These are phyloP conservation scores for Apotomis betuletana DNA, from an alignment of 2,888 invertebrate species.

Conservation along the genomic window DNA sequence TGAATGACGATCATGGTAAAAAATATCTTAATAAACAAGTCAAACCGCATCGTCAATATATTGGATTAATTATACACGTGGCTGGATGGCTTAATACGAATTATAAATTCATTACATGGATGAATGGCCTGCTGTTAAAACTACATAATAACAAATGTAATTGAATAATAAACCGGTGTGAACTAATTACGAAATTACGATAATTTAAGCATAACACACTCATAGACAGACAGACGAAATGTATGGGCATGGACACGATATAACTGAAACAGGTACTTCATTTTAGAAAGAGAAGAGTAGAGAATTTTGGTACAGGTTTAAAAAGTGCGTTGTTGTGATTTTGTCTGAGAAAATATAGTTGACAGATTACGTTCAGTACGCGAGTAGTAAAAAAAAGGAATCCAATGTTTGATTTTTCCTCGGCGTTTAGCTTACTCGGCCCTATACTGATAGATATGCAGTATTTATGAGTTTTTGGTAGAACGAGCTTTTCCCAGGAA, in stretches of 20 bases:
- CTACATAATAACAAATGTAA: slow-evolving; percentile 2
- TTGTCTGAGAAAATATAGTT: too few species aligned
- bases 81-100: slow-evolving; percentile 1
- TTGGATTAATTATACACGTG: neutral
- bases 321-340: too few species aligned
- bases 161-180: slow-evolving; percentile 23
- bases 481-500: too few species aligned
- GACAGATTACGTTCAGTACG: too few species aligned
- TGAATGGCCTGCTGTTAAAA: slow-evolving; percentile 8
- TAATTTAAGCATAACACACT: slow-evolving; percentile 11
- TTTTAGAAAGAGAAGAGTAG: too few species aligned
- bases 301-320: too few species aligned
- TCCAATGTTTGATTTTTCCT: too few species aligned
- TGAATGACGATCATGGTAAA: neutral
- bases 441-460: too few species aligned
- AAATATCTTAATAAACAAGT: neutral
- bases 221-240: neutral
- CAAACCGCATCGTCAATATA: neutral
- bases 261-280: neutral
- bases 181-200: slow-evolving; percentile 18
- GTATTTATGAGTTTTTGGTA: too few species aligned
- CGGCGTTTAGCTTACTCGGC: too few species aligned
- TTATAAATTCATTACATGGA: slow-evolving; percentile 22
- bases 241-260: slow-evolving; percentile 1
- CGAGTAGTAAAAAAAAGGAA: too few species aligned